Evolutionary conservation across 2,888 invertebrate genomes (phyloP), one percentile per base, ranked within the genome.

Genomic region (Cepaea hortensis): DNA sequence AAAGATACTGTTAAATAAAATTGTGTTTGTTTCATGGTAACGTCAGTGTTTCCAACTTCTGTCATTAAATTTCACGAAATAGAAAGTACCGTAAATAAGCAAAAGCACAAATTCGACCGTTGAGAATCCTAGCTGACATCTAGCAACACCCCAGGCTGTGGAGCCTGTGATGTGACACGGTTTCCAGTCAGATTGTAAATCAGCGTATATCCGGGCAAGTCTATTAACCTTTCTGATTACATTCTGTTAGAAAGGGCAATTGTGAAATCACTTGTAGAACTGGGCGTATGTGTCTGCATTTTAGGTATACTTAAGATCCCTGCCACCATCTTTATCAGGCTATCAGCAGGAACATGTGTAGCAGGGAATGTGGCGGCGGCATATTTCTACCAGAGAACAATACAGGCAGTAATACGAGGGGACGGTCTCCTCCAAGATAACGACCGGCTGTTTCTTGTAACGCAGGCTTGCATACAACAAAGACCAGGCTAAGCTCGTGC

Each of bases 191-290:
- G 23, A 62, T 13, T 55, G 82, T 82, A 82, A 82, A 82, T 82
- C 82, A 55, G 81, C n/a, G 70, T 35, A 55, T 35, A 50, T 11
- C 70, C 20, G 23, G 72, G 23, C 82, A 72, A 48, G 70, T 50
- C 82, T 70, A 73, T 82, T 82, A 82, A 82, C 82, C 82, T 82
- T 82, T 73, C 72, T 73, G 82, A 55, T 72, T 48, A 20, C 73
- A 72, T 15, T 55, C 82, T 50, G 82, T 61, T 23, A 61, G 50
- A 82, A 82, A 82, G 82, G 82, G 82, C 72, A 82, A 82, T 72
- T 82, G 73, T 82, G 82, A 70, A 72, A 73, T 55, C 68, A 82
- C 72, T 70, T 50, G 68, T 82, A 55, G 55, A 72, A 20, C 35
- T 72, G 72, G 55, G 70, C 65, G 46, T 70, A 72, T 72, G 82